Percentiles rank a stretch among this genome's conserved stretches.
phyloP scores from a whole-genome alignment of 2,113 vertebrate genomes.

The Python bivittatus region DNA sequence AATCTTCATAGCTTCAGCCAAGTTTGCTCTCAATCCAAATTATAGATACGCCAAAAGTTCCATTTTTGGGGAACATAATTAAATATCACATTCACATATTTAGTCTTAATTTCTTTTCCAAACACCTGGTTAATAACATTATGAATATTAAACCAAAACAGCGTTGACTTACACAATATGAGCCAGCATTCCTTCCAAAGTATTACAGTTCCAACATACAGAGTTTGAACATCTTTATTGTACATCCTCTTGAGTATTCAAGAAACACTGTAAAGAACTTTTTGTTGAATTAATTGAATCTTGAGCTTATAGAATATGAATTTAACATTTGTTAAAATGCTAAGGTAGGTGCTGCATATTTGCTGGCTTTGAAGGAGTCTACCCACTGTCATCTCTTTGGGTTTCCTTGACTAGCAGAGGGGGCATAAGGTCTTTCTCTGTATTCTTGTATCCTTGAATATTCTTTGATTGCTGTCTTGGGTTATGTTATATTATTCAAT shows the following conservation, averaged over 20 bases:
- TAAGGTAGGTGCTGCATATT: not conserved
- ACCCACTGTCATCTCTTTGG: not conserved
- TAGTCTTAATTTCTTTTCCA: not conserved
- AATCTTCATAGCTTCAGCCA: not conserved
- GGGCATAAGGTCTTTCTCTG: not conserved
- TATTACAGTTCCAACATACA: not conserved
- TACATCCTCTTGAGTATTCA: not conserved
- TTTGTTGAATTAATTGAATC: not conserved
- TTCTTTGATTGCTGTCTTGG: not conserved
- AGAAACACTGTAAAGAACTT: not conserved
- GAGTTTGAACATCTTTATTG: not conserved
- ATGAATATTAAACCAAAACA: not conserved
- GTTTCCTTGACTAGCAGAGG: not conserved
- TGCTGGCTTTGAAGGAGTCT: not conserved
- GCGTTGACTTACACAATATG: not conserved
- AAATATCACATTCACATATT: not conserved
- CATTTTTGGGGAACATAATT: not conserved
- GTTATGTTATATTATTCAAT: not conserved
- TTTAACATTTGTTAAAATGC: not conserved
- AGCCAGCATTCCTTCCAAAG: not conserved
- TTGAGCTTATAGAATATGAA: not conserved
- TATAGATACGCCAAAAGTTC: not conserved
- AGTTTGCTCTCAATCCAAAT: not conserved
- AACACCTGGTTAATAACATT: not conserved
- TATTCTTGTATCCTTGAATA: not conserved